Evolutionary conservation across 2,888 invertebrate genomes (phyloP).

Genomic region (Calliopum simillimum): DNA sequence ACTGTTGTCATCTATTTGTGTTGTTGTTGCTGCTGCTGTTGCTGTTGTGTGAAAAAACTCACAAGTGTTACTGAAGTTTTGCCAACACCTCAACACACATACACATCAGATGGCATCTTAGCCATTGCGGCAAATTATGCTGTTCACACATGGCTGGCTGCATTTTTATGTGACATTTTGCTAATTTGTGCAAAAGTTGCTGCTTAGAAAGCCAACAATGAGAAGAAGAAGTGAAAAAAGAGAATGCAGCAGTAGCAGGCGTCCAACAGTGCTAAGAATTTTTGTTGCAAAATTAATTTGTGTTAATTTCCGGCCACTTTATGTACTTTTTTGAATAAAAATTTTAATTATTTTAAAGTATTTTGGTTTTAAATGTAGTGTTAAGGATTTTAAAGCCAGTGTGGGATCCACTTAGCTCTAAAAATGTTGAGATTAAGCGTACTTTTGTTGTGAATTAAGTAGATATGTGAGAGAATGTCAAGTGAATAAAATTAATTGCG

Average conservation of each 20-base stretch:
- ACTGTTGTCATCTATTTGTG: neutral
- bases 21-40: constrained; percentile 3
- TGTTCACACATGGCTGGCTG: neutral
- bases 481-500: no score
- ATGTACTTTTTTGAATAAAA: constrained; percentile 9
- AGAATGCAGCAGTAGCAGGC: no score
- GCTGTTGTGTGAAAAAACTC: constrained; percentile 8
- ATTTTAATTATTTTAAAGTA: constrained; percentile 10
- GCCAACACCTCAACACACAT: no score
- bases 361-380: constrained; percentile 35
- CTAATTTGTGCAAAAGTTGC: constrained; percentile 19
- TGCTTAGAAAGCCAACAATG: neutral
- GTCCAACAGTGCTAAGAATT: neutral
- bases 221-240: neutral
- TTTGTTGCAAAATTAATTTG: constrained; percentile 27
- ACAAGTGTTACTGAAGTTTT: constrained; percentile 25
- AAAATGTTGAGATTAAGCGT: no score
- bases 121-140: neutral
- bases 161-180: constrained; percentile 25
- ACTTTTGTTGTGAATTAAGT: no score
- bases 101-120: no score
- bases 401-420: no score
- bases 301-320: constrained; percentile 18
- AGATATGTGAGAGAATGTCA: no score
- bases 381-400: constrained; percentile 28